Percentiles rank a stretch among this genome's conserved stretches.
Conservation (phyloP, 92 coral and sea anemone species). For the Diadumene lineata region DNA sequence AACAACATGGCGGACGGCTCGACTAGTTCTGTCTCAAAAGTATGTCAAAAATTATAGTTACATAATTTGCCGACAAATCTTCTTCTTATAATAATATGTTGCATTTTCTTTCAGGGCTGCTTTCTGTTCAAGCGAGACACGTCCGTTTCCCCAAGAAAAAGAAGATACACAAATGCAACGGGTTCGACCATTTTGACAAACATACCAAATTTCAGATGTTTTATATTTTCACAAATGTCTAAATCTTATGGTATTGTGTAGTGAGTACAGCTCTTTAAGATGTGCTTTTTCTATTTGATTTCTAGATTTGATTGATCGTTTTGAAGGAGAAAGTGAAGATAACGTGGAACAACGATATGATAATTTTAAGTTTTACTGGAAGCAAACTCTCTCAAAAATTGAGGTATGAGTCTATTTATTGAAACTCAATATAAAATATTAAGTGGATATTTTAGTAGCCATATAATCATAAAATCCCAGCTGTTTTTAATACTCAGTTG, state of each 20-base stretch:
- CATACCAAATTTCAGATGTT: no score
- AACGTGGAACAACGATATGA: constrained; percentile 36
- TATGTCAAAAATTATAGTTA: constrained; percentile 3
- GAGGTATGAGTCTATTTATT: no score
- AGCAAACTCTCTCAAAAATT: constrained; percentile 18
- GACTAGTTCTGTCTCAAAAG: constrained; percentile 47
- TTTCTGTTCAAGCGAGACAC: constrained; percentile 40
- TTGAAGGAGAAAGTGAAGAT: constrained; percentile 41
- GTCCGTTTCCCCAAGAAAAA: constrained; percentile 47
- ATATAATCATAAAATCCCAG: no score
- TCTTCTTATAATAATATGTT: not conserved
- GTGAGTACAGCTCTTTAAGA: no score
- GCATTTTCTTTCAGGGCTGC: constrained; percentile 40
- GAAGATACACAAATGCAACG: constrained; percentile 37
- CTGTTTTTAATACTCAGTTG: no score
- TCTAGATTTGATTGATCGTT: constrained; percentile 29
- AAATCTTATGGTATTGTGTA: no score
- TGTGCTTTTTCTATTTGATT: constrained; percentile 28
- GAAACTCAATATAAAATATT: no score
- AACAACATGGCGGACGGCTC: constrained; percentile 43
- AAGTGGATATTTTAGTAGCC: no score
- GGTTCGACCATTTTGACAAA: no score
- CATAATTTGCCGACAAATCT: not conserved
- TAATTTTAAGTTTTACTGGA: constrained; percentile 28
- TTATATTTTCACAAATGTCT: no score